These are phyloP conservation scores for Sapajus apella DNA, from an alignment of 2,113 vertebrate genomes.

Conservation along the genomic window DNA sequence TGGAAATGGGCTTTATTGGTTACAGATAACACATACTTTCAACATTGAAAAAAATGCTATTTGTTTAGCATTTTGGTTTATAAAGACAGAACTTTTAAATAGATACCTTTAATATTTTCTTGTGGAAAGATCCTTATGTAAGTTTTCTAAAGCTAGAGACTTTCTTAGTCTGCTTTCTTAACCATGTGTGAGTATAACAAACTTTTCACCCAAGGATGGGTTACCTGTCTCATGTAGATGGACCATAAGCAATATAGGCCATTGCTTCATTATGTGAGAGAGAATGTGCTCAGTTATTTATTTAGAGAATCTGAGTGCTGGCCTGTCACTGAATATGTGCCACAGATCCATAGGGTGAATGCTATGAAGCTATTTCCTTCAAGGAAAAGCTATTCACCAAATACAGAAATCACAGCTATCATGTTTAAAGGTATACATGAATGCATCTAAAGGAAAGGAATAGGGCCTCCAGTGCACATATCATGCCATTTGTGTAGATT, in stretches of 20 bases:
- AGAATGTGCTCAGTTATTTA: slow-evolving; percentile 44
- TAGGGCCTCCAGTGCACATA: neutral
- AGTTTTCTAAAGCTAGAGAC: slow-evolving; percentile 7
- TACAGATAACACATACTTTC: neutral
- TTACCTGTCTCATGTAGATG: slow-evolving; percentile 7
- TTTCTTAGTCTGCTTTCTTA: neutral
- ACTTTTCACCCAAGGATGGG: neutral
- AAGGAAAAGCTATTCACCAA: slow-evolving; percentile 46
- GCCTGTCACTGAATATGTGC: slow-evolving; percentile 30
- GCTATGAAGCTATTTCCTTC: slow-evolving; percentile 24
- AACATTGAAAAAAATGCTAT: slow-evolving; percentile 18
- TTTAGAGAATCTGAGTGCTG: slow-evolving; percentile 4
- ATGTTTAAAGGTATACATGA: slow-evolving; percentile 20
- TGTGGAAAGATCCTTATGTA: neutral
- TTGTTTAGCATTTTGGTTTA: slow-evolving; percentile 29
- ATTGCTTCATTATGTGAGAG: slow-evolving; percentile 38
- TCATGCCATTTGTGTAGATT: neutral
- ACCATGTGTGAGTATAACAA: neutral
- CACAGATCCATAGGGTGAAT: neutral
- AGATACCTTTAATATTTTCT: neutral
- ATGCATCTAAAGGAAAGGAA: neutral
- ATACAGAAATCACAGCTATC: slow-evolving; percentile 50
- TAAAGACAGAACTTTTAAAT: neutral
- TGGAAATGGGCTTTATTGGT: neutral
- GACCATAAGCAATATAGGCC: neutral